Base-by-base conservation (phyloP, 2,888 invertebrate genomes). In the Cyrtodaria siliqua region DNA sequence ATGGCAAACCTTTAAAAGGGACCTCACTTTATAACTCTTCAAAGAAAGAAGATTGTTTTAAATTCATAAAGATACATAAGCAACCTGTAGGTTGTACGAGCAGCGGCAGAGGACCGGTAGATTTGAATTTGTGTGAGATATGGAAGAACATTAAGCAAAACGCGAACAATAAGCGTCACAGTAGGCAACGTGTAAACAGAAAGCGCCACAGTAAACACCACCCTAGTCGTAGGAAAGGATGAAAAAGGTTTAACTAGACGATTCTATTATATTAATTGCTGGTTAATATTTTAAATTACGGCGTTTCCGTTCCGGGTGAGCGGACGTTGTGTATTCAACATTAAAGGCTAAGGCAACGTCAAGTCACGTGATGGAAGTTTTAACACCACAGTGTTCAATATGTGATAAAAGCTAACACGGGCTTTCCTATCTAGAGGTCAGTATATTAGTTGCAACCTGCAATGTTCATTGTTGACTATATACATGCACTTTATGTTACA, bases 321-420 rank as follows among this genome's bases (percentile, higher is more conserved):
- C 33, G 33, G 33, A 12, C 33, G 33, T 33, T 56, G 23, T 38
- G 56, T 33, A 29, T 33, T 56, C 33, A 33, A 12, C 33, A 33
- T 1, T 24, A 20, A 33, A 56, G 12, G 23, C 20, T 23, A 29
- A 40, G 12, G 26, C 20, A 59, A 14, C n/a, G 26, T 59, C 26
- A 44, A 14, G 38, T 56, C 24, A 16, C 18, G 62, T 63, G 57
- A 57, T 62, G 59, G 50, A 47, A 33, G 33, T 33, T 56, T 57
- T 42, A 70, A 50, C 70, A 70, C 70, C 70, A 27, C 24, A 70
- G 70, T 70, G 70, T 70, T 70, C 70, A 70, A 56, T 33, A n/a
- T 33, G 33, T 33, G 33, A 33, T 33, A 33, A 12, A 33, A 33
- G 33, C 33, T 33, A 8, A 33, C 33, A 4, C 4, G 6, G 12